These are phyloP conservation scores for Hypotaenidia philippensis DNA, from an alignment of 2,797 vertebrate species.

Conservation along the genomic window DNA sequence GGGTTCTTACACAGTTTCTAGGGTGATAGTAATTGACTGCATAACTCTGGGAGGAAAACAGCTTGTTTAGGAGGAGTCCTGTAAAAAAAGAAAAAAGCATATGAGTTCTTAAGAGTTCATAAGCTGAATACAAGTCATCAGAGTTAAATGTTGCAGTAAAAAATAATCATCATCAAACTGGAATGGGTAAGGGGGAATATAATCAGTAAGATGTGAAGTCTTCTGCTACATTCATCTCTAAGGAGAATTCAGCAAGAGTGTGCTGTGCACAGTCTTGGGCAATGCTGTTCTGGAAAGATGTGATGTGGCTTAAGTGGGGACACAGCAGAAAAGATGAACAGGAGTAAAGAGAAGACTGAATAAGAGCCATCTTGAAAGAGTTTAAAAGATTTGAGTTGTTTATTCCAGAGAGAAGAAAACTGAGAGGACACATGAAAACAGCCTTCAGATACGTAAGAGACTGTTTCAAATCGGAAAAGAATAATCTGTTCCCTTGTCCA, in stretches of 20 bases:
- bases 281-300: background rate
- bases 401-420: conserved; percentile 30
- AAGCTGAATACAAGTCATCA: background rate
- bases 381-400: conserved; percentile 23
- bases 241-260: background rate
- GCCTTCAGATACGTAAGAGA: background rate
- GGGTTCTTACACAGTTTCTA: background rate
- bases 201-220: background rate
- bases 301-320: background rate
- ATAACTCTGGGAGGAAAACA: background rate
- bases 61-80: background rate
- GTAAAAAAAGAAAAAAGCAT: background rate
- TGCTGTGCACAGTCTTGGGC: background rate
- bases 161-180: background rate
- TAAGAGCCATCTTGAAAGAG: background rate
- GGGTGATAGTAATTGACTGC: background rate
- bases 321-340: background rate
- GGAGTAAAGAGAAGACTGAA: background rate
- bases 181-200: background rate
- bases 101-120: background rate
- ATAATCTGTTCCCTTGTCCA: background rate
- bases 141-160: background rate
- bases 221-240: background rate
- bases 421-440: conserved; percentile 6
- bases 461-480: conserved; percentile 13